Base-by-base conservation (phyloP, 1,140 invertebrate genomes). In the Notospermus geniculatus region DNA sequence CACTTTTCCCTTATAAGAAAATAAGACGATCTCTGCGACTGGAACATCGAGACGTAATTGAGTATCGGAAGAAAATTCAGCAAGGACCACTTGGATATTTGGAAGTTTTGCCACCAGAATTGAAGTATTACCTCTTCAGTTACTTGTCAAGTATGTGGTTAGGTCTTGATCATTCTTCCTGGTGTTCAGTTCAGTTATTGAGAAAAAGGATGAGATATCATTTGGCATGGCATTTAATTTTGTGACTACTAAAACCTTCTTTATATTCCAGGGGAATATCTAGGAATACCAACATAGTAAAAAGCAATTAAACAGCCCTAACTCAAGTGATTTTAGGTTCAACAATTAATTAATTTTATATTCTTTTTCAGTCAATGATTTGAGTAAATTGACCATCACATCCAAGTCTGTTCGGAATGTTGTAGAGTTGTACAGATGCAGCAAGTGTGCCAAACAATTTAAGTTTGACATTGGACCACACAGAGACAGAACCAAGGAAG, bases 331-430 rank as follows among this genome's bases (percentile, higher is more conserved):
- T n/a, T n/a, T n/a, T n/a, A n/a, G n/a, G n/a, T n/a, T n/a, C n/a
- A 39, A 39, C 9, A 9, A 19, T 17, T 13, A 17, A n/a, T 43
- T 30, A 19, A 27, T 17, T 43, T 45, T n/a, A 7, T 22, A 30
- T 54, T 60, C 27, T 19, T 58, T 58, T 32, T 28, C 43, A 66
- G 64, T 62, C 36, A 50, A 65, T 46, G 76, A 79, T 46, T 57
- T 80, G 25, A 80, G 78, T 59, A 62, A 74, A 41, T 52, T 80
- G 56, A 74, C 78, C 11, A 75, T 80, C 17, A 69, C 71, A 53
- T 80, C 79, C 46, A 80, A 80, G 62, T 57, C 64, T 11, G 73
- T 80, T 71, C 70, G 78, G 53, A 77, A 80, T 64, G 39, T 78
- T 41, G 68, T 77, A 19, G 78, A 80, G 65, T 69, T 73, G 17